Evolutionary conservation across 2,888 invertebrate genomes (phyloP).

Genomic region (Phengaris arion): DNA sequence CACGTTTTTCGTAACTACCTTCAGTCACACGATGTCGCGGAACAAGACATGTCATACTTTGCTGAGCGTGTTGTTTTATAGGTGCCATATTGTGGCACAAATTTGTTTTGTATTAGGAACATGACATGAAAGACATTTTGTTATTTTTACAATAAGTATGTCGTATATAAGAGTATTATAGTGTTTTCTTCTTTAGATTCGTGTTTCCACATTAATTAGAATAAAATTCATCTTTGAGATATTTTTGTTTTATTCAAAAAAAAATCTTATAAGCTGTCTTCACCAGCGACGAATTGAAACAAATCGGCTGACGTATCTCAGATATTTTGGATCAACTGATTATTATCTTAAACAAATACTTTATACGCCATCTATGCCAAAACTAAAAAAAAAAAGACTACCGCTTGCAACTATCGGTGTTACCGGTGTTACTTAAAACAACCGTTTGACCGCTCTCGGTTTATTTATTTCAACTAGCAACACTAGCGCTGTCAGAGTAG

Average conservation of each 20-base stretch:
- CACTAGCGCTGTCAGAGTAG: neutral
- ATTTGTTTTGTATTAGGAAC: conserved; percentile 33
- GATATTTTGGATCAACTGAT: no score
- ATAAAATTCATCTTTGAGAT: conserved; percentile 75
- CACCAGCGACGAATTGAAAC: no score
- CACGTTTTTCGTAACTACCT: neutral
- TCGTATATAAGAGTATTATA: conserved; percentile 76
- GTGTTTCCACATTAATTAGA: conserved; percentile 80
- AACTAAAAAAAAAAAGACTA: no score
- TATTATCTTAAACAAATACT: no score
- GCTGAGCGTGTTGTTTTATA: conserved; percentile 37
- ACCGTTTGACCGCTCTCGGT: no score
- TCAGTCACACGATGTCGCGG: conserved; percentile 34
- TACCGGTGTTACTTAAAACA: no score
- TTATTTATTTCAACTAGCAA: neutral
- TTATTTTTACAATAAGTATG: conserved; percentile 74
- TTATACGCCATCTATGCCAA: no score
- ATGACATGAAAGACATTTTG: conserved; percentile 74
- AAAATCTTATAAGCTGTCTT: neutral
- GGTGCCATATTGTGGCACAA: conserved; percentile 51
- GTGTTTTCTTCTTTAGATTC: conserved; percentile 79
- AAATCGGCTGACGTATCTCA: no score
- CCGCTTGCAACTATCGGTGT: no score
- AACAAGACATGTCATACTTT: conserved; percentile 43
- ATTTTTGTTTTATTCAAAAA: conserved; percentile 57